Base-by-base conservation (phyloP, 2,888 invertebrate genomes). In the Rotaria magnacalcarata region DNA sequence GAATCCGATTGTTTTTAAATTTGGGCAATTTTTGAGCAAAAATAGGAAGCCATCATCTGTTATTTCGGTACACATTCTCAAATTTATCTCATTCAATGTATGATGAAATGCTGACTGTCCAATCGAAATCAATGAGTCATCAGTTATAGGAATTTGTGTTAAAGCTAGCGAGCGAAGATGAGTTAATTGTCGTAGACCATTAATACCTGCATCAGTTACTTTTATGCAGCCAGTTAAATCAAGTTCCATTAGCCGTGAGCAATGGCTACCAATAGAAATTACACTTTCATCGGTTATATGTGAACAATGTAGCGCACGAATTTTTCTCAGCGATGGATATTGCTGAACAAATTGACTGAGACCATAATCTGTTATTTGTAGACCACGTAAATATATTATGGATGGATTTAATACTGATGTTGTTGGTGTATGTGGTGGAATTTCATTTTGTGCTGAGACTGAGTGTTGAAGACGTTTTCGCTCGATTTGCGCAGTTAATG, bases 1-100 rank as follows among this genome's bases (percentile, higher is more conserved):
- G 47, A 80, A 80, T 80, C 80, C 80, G 34, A 80, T 80, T 43
- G 80, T 80, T 43, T n/a, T 43, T n/a, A 80, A 80, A 80, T 80
- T 80, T 47, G 47, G 47, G 34, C 80, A 80, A 24, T 47, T 8
- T 47, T 80, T 21, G 8, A 80, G 47, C 16, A 80, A 47, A 47
- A 19, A 80, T 47, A 47, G 14, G 19, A 80, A 80, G 21, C 80
- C 80, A 80, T 80, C 80, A 47, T 80, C 80, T 19, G 80, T 80
- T 47, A 80, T 80, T 47, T 80, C 47, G 0, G 24, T 24, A 80
- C 80, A 80, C n/a, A 24, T 43, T 47, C 14, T 80, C n/a, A 80
- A 43, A 80, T 80, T 80, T 10, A 80, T 80, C n/a, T 80, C 80
- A 47, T 80, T 43, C 10, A 80, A 47, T 47, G 47, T 80, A 47